These are phyloP conservation scores for Drosophila bifasciata DNA, from an alignment of 1,140 invertebrate genomes.

Conservation along the genomic window DNA sequence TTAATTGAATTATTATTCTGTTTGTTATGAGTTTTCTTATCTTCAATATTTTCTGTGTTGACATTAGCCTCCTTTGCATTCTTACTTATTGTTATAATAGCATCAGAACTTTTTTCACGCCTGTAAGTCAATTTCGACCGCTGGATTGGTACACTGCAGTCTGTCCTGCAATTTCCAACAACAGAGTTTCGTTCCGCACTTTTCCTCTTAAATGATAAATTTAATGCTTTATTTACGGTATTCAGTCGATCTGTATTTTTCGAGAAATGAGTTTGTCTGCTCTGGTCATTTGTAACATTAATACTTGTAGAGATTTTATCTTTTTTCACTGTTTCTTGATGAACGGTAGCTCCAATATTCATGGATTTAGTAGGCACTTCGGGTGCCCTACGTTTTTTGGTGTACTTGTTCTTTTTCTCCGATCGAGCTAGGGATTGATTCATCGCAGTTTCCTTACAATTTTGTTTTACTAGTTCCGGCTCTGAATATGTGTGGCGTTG, in stretches of 20 bases:
- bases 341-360: neutral
- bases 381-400: slow-evolving; percentile 59
- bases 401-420: slow-evolving; percentile 52
- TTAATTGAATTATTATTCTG: neutral
- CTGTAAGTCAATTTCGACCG: slow-evolving; percentile 14
- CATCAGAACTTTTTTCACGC: slow-evolving; percentile 58
- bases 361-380: slow-evolving; percentile 23
- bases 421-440: neutral
- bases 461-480: slow-evolving; percentile 42
- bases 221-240: slow-evolving; percentile 7
- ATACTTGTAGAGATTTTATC: neutral
- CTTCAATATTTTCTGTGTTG: neutral
- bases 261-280: slow-evolving; percentile 24
- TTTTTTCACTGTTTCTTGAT: neutral
- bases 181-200: slow-evolving; percentile 24
- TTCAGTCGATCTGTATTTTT: slow-evolving; percentile 33
- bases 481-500: slow-evolving; percentile 52
- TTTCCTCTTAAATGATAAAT: slow-evolving; percentile 16
- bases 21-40: neutral
- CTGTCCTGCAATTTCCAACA: slow-evolving; percentile 7
- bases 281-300: slow-evolving; percentile 9
- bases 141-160: neutral
- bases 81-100: slow-evolving; percentile 41
- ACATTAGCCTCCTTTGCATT: slow-evolving; percentile 15
- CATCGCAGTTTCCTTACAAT: slow-evolving; percentile 8